phyloP scores from a whole-genome alignment of 1,140 invertebrate species.

The Drosophila kurseongensis region DNA sequence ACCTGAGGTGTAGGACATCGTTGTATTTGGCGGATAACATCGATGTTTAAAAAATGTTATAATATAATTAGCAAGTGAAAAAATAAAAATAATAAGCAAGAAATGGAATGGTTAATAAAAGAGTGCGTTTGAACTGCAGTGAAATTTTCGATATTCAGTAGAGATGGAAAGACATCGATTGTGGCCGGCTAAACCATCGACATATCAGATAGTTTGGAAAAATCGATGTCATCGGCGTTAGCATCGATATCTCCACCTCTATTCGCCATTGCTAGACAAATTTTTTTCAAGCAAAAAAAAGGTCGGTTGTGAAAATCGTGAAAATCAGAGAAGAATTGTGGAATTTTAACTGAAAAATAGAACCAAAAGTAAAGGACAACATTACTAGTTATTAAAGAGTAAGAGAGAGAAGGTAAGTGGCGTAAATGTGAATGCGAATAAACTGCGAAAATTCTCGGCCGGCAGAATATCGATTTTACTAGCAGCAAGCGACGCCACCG shows the following conservation, averaged over 20 bases:
- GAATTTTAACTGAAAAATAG: not conserved
- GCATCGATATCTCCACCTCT: too few relatives aligned
- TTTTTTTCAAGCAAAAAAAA: slow-evolving; percentile 11
- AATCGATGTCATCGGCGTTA: too few relatives aligned
- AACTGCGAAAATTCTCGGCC: not conserved
- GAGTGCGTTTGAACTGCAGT: too few relatives aligned
- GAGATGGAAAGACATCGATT: not conserved
- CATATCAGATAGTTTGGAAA: too few relatives aligned
- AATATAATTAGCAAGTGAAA: too few relatives aligned
- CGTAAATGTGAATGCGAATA: not conserved
- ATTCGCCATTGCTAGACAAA: slow-evolving; percentile 31
- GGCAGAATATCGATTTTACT: slow-evolving; percentile 35
- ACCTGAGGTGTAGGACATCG: too few relatives aligned
- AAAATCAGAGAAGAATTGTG: not conserved
- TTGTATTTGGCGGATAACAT: too few relatives aligned
- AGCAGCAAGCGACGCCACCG: slow-evolving; percentile 22
- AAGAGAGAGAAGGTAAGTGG: slow-evolving; percentile 17
- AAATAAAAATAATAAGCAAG: too few relatives aligned
- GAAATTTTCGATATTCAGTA: too few relatives aligned
- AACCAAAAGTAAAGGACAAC: not conserved
- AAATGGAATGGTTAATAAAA: too few relatives aligned
- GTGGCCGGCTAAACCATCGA: not conserved
- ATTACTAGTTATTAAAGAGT: not conserved
- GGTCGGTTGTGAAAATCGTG: not conserved
- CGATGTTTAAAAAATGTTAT: too few relatives aligned